Conservation (phyloP, 2,888 invertebrate genomes). For the Ptycholaimellus sp. region DNA sequence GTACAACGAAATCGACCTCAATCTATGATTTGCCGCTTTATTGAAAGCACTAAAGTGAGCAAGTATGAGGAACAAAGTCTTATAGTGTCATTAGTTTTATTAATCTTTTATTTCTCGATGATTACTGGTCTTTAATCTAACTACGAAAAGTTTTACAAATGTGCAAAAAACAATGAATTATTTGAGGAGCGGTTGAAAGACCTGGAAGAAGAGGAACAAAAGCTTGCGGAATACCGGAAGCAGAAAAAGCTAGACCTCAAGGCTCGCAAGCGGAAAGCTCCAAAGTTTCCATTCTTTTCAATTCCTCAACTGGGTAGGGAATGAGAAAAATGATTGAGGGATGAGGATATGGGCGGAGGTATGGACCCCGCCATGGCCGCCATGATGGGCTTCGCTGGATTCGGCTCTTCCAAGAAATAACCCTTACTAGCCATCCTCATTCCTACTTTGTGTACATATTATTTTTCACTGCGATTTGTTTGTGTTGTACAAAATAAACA, state of each 20-base stretch:
- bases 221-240: conserved; percentile 59
- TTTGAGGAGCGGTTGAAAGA: conserved; percentile 35
- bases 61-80: too few species aligned
- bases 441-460: too few species aligned
- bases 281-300: neutral
- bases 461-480: too few species aligned
- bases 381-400: conserved; percentile 84
- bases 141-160: conserved; percentile 6
- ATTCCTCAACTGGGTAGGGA: conserved; percentile 24
- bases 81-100: too few species aligned
- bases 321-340: too few species aligned
- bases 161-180: conserved; percentile 63
- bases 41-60: too few species aligned
- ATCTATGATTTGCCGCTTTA: too few species aligned
- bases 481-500: too few species aligned
- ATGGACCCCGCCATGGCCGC: conserved; percentile 46
- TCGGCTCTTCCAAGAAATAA: conserved; percentile 32
- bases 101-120: too few species aligned
- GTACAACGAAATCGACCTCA: too few species aligned
- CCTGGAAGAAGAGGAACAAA: conserved; percentile 47
- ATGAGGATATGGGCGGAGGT: conserved; percentile 30
- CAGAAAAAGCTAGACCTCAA: conserved; percentile 71
- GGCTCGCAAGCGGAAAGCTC: conserved; percentile 7
- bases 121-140: too few species aligned
- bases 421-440: too few species aligned